These are phyloP conservation scores for Enteromius radiatus DNA, from an alignment of 2,797 vertebrate genomes.

Conservation along the genomic window DNA sequence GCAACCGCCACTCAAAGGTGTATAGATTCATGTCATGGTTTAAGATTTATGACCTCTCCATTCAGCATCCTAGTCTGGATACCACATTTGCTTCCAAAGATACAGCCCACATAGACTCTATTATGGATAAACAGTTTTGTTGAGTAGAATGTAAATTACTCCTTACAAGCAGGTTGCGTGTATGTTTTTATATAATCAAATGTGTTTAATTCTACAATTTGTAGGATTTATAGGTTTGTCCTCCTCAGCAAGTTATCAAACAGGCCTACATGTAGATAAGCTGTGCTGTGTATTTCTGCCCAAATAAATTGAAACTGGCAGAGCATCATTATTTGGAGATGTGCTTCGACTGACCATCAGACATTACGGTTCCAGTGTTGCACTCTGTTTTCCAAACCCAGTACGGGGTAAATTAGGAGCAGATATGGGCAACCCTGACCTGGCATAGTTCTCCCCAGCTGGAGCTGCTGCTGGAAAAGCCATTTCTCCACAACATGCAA, in stretches of 20 bases:
- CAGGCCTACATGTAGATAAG: neutral
- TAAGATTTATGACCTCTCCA: slow-evolving; percentile 54
- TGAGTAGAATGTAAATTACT: slow-evolving; percentile 1
- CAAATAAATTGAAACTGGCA: slow-evolving; percentile 5
- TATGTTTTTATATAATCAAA: neutral
- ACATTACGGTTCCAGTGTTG: slow-evolving; percentile 66
- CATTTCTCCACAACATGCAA: slow-evolving; percentile 29
- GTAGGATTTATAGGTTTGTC: neutral
- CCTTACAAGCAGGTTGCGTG: neutral
- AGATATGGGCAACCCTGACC: slow-evolving; percentile 62
- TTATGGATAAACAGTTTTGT: slow-evolving; percentile 9
- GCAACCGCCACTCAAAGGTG: slow-evolving; percentile 32
- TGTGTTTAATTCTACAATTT: neutral
- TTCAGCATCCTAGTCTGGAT: slow-evolving; percentile 32
- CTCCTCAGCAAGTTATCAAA: neutral
- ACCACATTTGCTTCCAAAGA: slow-evolving; percentile 10
- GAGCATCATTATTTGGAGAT: slow-evolving; percentile 28
- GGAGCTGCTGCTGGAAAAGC: slow-evolving; percentile 39
- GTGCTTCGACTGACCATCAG: slow-evolving; percentile 61
- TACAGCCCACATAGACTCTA: neutral
- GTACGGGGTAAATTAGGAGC: slow-evolving; percentile 68
- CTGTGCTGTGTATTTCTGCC: neutral
- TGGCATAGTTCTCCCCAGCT: neutral
- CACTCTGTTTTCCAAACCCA: slow-evolving; percentile 50
- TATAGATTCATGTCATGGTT: slow-evolving; percentile 42